Conservation (phyloP, 2,888 invertebrate genomes). For the Megastigmus dorsalis region DNA sequence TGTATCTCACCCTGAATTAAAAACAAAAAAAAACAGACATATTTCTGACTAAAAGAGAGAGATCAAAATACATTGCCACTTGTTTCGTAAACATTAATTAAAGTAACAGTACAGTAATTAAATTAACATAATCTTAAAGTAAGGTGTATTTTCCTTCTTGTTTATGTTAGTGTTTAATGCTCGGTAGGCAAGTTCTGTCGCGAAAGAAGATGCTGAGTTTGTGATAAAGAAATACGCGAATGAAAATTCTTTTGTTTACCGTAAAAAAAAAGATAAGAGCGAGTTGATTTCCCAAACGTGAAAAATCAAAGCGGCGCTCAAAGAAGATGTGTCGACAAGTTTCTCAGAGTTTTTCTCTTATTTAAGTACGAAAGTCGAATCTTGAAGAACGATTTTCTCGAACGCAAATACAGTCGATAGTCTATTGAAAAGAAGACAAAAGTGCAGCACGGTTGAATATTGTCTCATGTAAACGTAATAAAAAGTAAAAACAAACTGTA, state of each 20-base stretch:
- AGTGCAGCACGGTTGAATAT: constrained; percentile 53
- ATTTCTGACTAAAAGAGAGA: constrained; percentile 85
- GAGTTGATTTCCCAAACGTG: constrained; percentile 52
- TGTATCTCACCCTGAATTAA: constrained; percentile 70
- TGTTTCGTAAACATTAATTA: constrained; percentile 74
- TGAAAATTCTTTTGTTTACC: constrained; percentile 57
- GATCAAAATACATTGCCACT: constrained; percentile 84
- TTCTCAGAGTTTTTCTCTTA: constrained; percentile 48
- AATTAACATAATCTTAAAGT: constrained; percentile 66
- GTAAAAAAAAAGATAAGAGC: constrained; percentile 57
- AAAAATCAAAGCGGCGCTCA: constrained; percentile 48
- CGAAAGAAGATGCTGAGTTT: constrained; percentile 65
- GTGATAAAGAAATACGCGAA: constrained; percentile 52
- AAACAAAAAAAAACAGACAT: constrained; percentile 72
- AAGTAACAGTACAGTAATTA: constrained; percentile 73
- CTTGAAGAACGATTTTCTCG: constrained; percentile 48
- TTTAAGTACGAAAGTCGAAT: constrained; percentile 54
- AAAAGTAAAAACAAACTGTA: constrained; percentile 72
- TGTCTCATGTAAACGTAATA: constrained; percentile 62
- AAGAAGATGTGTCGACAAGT: constrained; percentile 52
- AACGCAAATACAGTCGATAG: constrained; percentile 51
- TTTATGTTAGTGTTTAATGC: constrained; percentile 65
- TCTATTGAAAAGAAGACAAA: constrained; percentile 49
- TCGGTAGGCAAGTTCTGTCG: constrained; percentile 68
- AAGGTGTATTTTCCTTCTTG: constrained; percentile 62